Evolutionary conservation across 2,888 invertebrate genomes (phyloP).

Genomic region (Kuschelorhynchus macadamiae): DNA sequence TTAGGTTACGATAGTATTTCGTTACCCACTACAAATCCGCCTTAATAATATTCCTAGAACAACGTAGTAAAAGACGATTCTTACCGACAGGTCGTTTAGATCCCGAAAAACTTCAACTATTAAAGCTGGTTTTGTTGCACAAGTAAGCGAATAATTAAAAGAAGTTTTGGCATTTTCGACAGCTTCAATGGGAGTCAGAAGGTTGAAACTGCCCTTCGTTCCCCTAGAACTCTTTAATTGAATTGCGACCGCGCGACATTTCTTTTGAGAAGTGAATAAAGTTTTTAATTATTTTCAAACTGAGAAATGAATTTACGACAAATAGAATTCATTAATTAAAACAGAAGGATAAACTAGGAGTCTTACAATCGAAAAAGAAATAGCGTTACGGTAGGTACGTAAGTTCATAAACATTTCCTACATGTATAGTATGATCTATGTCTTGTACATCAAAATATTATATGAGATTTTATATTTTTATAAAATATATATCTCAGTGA

Average conservation of each 20-base stretch:
- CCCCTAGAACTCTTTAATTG: constrained; percentile 66
- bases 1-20: no score
- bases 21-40: no score
- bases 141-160: constrained; percentile 58
- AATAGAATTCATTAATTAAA: constrained; percentile 59
- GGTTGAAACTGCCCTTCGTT: constrained; percentile 27
- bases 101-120: constrained; percentile 54
- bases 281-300: constrained; percentile 68
- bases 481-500: no score
- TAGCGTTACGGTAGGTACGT: neutral
- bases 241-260: constrained; percentile 68
- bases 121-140: constrained; percentile 55
- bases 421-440: no score
- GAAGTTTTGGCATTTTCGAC: constrained; percentile 63
- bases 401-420: no score
- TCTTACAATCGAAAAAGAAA: neutral
- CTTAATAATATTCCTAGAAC: no score
- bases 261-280: constrained; percentile 66
- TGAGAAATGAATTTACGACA: constrained; percentile 66
- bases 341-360: constrained; percentile 20
- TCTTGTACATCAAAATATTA: no score
- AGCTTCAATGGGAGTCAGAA: constrained; percentile 30
- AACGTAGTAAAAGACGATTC: neutral
- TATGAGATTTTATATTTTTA: no score
- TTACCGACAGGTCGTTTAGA: constrained; percentile 47